These are phyloP conservation scores for Noctua comes DNA, from an alignment of 2,888 invertebrate genomes.

Conservation along the genomic window DNA sequence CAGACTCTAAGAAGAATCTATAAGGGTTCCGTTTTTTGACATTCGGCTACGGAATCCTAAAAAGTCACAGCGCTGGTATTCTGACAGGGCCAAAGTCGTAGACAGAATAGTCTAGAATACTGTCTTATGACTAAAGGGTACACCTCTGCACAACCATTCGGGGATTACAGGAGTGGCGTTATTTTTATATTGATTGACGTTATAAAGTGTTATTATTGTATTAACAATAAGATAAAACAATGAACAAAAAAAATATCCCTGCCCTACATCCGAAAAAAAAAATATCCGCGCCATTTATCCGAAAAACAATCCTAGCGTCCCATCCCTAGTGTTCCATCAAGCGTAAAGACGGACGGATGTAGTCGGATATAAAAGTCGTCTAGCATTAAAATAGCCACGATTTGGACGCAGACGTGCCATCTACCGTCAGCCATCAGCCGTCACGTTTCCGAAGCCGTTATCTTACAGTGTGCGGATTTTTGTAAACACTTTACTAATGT, in stretches of 20 bases:
- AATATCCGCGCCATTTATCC: conserved; percentile 1
- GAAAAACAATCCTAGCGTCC: conserved; percentile 21
- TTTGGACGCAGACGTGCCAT: conserved; percentile 33
- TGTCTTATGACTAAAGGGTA: too few relatives aligned
- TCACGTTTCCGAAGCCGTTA: conserved; percentile 43
- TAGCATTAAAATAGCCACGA: conserved; percentile 46
- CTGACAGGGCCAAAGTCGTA: too few relatives aligned
- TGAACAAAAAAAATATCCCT: background rate
- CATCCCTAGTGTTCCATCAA: conserved; percentile 54
- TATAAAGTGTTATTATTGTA: too few relatives aligned
- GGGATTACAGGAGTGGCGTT: background rate
- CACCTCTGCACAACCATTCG: too few relatives aligned
- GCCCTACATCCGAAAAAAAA: background rate
- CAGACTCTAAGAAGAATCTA: too few relatives aligned
- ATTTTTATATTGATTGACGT: too few relatives aligned
- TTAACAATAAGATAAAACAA: too few relatives aligned
- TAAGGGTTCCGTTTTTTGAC: too few relatives aligned
- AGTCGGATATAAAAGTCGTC: conserved; percentile 65
- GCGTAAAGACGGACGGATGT: conserved; percentile 58
- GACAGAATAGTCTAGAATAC: too few relatives aligned
- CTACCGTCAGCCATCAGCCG: conserved; percentile 10
- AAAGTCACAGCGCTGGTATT: too few relatives aligned
- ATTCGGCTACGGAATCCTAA: too few relatives aligned
- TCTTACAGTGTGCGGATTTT: conserved; percentile 20
- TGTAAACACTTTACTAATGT: conserved; percentile 10